phyloP scores from a whole-genome alignment of 2,888 invertebrate genomes.

The Chymomyza fuscimana region DNA sequence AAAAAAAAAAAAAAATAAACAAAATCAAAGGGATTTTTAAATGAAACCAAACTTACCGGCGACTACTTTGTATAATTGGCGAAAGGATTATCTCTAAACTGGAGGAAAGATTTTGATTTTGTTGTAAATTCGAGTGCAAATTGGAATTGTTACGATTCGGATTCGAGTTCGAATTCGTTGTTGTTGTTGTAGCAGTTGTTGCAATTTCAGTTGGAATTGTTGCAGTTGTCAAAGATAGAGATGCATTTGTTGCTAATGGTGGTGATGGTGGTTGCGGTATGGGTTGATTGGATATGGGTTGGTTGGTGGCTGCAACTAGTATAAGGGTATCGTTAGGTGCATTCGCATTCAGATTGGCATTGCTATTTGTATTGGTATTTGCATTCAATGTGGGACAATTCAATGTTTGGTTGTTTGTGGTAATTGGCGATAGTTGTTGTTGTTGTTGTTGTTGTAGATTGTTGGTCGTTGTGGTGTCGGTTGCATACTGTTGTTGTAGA shows the following conservation, averaged over 20 bases:
- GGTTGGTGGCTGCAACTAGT: conserved; percentile 37
- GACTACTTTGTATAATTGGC: conserved; percentile 81
- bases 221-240: conserved; percentile 35
- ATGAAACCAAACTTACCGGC: conserved; percentile 78
- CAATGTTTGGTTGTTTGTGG: conserved; percentile 56
- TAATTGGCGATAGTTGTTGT: conserved; percentile 55
- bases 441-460: conserved; percentile 36
- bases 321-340: conserved; percentile 51
- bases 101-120: conserved; percentile 80
- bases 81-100: conserved; percentile 81
- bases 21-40: background rate
- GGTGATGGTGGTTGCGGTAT: conserved; percentile 36
- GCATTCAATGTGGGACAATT: conserved; percentile 71
- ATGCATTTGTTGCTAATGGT: conserved; percentile 31
- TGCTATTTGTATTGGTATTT: conserved; percentile 59
- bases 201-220: conserved; percentile 34
- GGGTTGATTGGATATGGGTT: conserved; percentile 22
- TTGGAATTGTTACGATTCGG: conserved; percentile 52
- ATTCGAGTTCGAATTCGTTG: conserved; percentile 40
- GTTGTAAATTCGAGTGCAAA: conserved; percentile 72
- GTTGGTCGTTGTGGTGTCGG: conserved; percentile 20
- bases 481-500: conserved; percentile 44
- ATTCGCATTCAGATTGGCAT: conserved; percentile 47
- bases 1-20: conserved; percentile 53
- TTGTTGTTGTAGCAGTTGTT: conserved; percentile 40